Evolutionary conservation across 2,113 vertebrate genomes (phyloP).

Genomic region (Galbula dea): DNA sequence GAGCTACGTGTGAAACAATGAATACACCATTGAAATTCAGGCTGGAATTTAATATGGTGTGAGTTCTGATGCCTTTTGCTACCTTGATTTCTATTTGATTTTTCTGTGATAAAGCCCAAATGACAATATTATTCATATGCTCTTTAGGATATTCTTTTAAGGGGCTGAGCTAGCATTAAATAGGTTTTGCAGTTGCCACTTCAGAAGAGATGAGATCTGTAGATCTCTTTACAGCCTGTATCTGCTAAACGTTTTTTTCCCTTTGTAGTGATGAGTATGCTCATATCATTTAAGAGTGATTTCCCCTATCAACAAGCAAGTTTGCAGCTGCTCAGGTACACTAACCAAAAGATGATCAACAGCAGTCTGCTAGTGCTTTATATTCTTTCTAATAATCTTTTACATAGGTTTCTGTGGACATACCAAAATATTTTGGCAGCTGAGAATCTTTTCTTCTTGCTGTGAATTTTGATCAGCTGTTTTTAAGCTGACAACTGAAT

Average conservation of each 20-base stretch:
- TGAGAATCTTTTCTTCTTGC: neutral
- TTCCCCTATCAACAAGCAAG: neutral
- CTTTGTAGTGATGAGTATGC: neutral
- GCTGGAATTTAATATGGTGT: neutral
- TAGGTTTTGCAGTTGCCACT: neutral
- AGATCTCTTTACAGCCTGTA: neutral
- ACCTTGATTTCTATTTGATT: neutral
- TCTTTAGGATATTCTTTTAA: neutral
- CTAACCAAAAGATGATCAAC: neutral
- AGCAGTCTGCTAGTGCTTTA: neutral
- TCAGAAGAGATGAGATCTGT: neutral
- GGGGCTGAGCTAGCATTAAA: neutral
- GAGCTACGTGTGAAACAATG: neutral
- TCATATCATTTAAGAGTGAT: neutral
- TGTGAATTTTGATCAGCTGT: slow-evolving; percentile 17
- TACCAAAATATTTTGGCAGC: slow-evolving; percentile 2
- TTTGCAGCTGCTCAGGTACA: neutral
- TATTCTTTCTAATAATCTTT: neutral
- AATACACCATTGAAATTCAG: neutral
- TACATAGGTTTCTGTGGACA: neutral
- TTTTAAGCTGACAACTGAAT: slow-evolving; percentile 39
- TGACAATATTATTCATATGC: neutral
- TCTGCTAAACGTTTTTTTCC: neutral
- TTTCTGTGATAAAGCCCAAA: neutral
- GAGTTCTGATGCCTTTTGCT: neutral